Conservation (phyloP, 2,113 vertebrate genomes). For the Misgurnus anguillicaudatus region DNA sequence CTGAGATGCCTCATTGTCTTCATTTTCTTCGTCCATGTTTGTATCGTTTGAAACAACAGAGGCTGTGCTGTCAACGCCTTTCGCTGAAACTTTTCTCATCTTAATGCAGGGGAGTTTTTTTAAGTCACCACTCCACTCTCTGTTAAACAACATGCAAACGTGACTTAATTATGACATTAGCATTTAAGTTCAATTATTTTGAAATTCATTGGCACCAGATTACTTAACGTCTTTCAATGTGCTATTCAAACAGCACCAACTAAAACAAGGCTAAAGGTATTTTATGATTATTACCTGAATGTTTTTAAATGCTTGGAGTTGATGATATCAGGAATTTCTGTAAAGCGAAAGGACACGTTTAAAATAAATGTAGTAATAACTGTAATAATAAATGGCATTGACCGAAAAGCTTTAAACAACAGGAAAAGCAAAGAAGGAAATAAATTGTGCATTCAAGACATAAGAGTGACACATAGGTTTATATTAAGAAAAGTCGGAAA, state of each 20-base stretch:
- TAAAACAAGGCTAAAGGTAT: neutral
- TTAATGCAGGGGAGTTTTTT: constrained; percentile 94
- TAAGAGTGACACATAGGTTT: neutral
- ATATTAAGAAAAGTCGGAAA: neutral
- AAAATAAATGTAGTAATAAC: too few species aligned
- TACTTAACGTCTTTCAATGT: neutral
- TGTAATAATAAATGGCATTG: neutral
- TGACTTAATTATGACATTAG: neutral
- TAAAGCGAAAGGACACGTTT: constrained; percentile 50
- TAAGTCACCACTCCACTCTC: constrained; percentile 92
- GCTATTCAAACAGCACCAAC: neutral
- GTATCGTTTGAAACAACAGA: constrained; percentile 12
- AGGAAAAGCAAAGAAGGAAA: neutral
- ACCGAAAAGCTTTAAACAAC: neutral
- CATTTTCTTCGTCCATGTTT: constrained; percentile 33
- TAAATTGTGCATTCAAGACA: neutral
- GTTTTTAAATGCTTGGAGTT: constrained; percentile 85
- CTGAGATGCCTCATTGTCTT: constrained; percentile 24
- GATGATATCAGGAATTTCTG: constrained; percentile 93
- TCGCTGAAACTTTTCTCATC: constrained; percentile 83
- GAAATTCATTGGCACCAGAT: neutral
- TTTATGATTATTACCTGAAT: constrained; percentile 79
- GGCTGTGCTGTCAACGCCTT: constrained; percentile 59
- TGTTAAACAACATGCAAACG: constrained; percentile 55
- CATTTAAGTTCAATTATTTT: neutral